Evolutionary conservation across 1,140 invertebrate species (phyloP), one percentile per base, ranked within the genome.

Genomic region (Protaetia brevitarsis): DNA sequence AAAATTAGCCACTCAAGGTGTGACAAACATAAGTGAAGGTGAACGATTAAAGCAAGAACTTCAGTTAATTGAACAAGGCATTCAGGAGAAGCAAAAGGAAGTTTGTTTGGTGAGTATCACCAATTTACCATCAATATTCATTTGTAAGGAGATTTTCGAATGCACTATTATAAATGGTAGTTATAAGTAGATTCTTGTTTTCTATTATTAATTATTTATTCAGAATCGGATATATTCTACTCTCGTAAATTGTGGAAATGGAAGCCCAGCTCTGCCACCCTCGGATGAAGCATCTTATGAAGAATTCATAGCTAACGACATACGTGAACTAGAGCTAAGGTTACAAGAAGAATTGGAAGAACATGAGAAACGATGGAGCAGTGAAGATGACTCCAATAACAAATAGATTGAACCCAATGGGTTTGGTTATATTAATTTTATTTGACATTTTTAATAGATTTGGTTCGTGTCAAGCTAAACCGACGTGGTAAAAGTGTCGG

Each of bases 261-360:
- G 68, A 16, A 72, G 70, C 37, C n/a, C 69, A 13, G 37, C 67
- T 26, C 27, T 63, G 0, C 65, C 62, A n/a, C 37, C 67, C 8
- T 51, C 70, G 1, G 76, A 87, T 76, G 85, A 88, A 70, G 86
- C 86, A 65, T 85, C 82, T 2, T 88, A 88, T 65, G 87, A 89
- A 74, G 84, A 82, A 61, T 85, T 84, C 60, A 87, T 88, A 58
- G 87, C 85, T 13, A 86, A 88, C 70, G 87, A 88, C 72, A 88
- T 88, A 82, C 79, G 84, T 16, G 86, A 88, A 71, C 77, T 88
- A 21, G 87, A 88, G 75, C 74, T 87, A 31, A 80, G 86, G 64
- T 85, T 85, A 81, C 84, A 88, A 69, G 85, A 84, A 63, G 87
- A 89, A 73, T 72, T 88, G 21, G 85, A 88, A 71, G 86, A 88